These are phyloP conservation scores for Cyrtonyx montezumae DNA, from an alignment of 2,113 vertebrate genomes.

Conservation along the genomic window DNA sequence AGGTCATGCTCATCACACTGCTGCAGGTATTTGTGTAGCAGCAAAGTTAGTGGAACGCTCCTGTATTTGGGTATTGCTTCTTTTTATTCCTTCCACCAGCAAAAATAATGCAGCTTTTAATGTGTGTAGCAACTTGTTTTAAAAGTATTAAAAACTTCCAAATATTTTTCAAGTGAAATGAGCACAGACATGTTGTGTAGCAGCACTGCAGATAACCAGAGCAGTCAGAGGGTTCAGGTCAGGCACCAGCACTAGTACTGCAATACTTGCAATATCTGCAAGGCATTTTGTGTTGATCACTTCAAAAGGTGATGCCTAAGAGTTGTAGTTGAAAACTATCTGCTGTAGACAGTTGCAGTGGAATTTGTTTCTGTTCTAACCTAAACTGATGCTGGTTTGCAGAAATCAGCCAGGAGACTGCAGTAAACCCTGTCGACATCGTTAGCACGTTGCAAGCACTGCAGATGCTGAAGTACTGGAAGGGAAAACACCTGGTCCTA, in stretches of 20 bases:
- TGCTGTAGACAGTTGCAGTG: fast-evolving
- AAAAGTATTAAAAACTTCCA: not conserved
- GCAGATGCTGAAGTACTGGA: conserved; percentile 99
- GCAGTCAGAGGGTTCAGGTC: not conserved
- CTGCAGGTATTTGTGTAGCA: not conserved
- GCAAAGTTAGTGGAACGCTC: not conserved
- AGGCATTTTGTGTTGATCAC: fast-evolving
- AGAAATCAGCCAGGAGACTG: conserved; percentile 99
- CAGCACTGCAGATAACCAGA: not conserved
- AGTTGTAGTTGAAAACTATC: not conserved
- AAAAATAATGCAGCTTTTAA: too few relatives aligned
- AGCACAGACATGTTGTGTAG: not conserved
- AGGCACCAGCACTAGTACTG: not conserved
- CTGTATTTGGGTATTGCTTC: not conserved
- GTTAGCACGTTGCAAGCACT: conserved; percentile 98
- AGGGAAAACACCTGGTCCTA: conserved; percentile 96
- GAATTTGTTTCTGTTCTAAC: not conserved
- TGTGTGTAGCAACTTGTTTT: not conserved
- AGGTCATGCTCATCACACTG: not conserved
- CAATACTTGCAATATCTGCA: not conserved
- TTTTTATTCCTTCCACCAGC: not conserved
- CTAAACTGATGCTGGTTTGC: conserved; percentile 27
- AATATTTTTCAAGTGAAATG: too few relatives aligned
- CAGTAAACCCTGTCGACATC: conserved; percentile 97
- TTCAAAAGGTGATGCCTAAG: not conserved